Evolutionary conservation across 1,140 invertebrate genomes (phyloP), one percentile per base, ranked within the genome.

Genomic region (Papilio machaon): DNA sequence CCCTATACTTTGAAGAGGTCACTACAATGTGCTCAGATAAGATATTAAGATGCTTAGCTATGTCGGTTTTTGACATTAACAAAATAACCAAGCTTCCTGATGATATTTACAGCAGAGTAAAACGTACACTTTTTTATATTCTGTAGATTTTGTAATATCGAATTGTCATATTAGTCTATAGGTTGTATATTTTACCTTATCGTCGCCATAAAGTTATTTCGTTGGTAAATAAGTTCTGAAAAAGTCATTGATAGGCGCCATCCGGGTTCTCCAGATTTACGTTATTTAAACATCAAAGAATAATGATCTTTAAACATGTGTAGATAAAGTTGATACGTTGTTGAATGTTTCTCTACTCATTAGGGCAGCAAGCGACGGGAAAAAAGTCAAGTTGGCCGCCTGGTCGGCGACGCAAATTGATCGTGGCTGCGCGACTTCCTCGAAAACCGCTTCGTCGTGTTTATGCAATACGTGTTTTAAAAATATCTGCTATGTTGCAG

Each of bases 191-290:
- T 15, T 70, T 35, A 70, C 64, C 17, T 70, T 70, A 70, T 70
- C 64, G 64, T 7, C 13, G 30, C 64, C 30, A 35, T 35, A 70
- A 70, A 70, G 30, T 15, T 70, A 70, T 70, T 70, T 70, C 64
- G 35, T 70, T 70, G 23, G 64, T 70, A 70, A 70, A 70, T 70
- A 70, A 70, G 23, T 70, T 70, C 64, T 70, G 64, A 70, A 70
- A 70, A 70, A 70, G 64, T 70, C 64, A 70, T 70, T 70, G 64
- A 70, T 70, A 70, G 64, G 64, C 64, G 64, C 64, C 64, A 70
- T 70, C 64, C 64, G 64, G 64, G 64, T 70, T 70, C 64, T 70
- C 64, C 30, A 70, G 64, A 70, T 70, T 70, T 70, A 70, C 64
- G 64, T 70, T 70, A 35, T 35, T 70, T 70, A 70, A 70, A 70